Evolutionary conservation across 1,140 invertebrate genomes (phyloP), one percentile per base, ranked within the genome.

Genomic region (Hyphantria cunea): DNA sequence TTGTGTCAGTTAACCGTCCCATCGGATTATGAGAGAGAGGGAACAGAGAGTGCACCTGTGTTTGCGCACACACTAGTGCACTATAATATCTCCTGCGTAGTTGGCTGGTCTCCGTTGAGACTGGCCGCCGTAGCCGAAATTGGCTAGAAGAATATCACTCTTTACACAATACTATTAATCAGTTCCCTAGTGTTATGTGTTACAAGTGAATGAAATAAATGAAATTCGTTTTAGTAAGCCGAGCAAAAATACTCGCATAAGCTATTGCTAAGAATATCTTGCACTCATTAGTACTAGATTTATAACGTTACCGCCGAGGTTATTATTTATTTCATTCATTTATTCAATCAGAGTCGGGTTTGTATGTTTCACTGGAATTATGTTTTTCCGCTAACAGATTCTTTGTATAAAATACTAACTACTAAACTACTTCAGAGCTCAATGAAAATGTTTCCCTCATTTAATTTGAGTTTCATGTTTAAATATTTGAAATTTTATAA

Each of bases 291-390:
- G 41, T 13, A 44, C 11, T 13, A 44, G 12, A 44, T 44, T 44
- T 44, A 13, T 44, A 44, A 44, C 6, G 3, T 44, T 44, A 13
- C 41, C 41, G 12, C 41, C 13, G 41, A 44, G 41, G 6, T 44
- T 44, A 44, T 44, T 44, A 44, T 44, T 44, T 12, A 44, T 44
- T 44, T 44, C 41, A 44, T 44, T 44, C 41, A 12, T 44, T 44
- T 13, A 12, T 13, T 12, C 41, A 44, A 13, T 44, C n/a, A 44
- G 7, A 10, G 41, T 44, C 41, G 12, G 5, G 41, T 44, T 44
- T 44, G 6, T 12, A 12, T 44, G 12, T 44, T 7, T n/a, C 41
- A 39, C 2, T 10, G n/a, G 37, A 39, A 10, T 39, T 39, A 10
- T 10, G n/a, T 44, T n/a, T 12, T n/a, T n/a, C 12, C 41, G n/a